A percentile compares a stretch with the other conserved stretches of the same genome.
Conservation (phyloP, 2,888 invertebrate species). For the Nomada hirtipes region DNA sequence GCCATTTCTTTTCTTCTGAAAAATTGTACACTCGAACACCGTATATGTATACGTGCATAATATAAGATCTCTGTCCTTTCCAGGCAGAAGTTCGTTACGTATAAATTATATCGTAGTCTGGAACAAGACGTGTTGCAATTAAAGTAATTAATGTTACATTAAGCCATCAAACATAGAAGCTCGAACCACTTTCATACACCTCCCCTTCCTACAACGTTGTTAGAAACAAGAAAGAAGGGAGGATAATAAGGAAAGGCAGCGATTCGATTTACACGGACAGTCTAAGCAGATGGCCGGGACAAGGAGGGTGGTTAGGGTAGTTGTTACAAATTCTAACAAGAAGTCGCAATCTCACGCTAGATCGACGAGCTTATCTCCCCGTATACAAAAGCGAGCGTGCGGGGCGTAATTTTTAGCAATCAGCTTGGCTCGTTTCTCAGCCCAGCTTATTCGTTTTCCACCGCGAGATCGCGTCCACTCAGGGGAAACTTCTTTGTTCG, state of each 20-base stretch:
- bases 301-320: background rate
- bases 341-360: constrained; percentile 58
- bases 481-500: constrained; percentile 31
- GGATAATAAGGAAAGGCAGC: background rate
- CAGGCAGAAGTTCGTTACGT: too few relatives aligned
- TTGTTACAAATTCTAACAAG: constrained; percentile 50
- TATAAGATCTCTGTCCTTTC: too few relatives aligned
- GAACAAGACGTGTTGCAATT: too few relatives aligned
- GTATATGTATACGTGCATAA: too few relatives aligned
- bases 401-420: constrained; percentile 67
- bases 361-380: constrained; percentile 50
- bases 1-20: background rate
- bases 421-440: constrained; percentile 51
- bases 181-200: constrained; percentile 7
- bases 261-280: constrained; percentile 20
- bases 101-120: too few relatives aligned
- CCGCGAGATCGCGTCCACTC: constrained; percentile 65
- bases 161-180: background rate
- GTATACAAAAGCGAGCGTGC: constrained; percentile 39
- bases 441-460: constrained; percentile 46
- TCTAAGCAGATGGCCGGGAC: constrained; percentile 27
- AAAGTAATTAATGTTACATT: background rate
- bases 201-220: background rate
- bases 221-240: background rate
- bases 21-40: too few relatives aligned